Evolutionary conservation across 1,140 invertebrate genomes (phyloP).

Genomic region (Ceratina australensis): DNA sequence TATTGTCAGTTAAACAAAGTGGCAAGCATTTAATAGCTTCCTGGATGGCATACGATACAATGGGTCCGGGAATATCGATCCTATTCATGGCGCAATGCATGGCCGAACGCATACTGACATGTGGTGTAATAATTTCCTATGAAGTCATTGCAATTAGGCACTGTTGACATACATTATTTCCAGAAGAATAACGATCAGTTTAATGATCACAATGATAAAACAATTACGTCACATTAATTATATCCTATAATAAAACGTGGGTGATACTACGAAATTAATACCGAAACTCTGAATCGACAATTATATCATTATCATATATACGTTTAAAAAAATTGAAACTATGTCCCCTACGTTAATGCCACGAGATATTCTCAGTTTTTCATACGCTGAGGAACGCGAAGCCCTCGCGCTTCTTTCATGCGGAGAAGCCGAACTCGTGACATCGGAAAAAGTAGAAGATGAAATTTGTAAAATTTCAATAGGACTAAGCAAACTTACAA

Average conservation of each 20-base stretch:
- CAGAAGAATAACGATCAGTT: background rate
- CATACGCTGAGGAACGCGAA: too few relatives aligned
- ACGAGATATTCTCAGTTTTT: background rate
- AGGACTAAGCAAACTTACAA: background rate
- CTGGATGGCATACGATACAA: background rate
- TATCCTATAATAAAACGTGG: too few relatives aligned
- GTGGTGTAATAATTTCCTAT: background rate
- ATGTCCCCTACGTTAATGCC: background rate
- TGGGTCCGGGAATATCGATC: background rate
- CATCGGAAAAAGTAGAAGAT: background rate
- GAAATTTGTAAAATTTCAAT: slow-evolving; percentile 13
- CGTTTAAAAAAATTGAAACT: too few relatives aligned
- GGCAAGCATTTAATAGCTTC: background rate
- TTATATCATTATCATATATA: too few relatives aligned
- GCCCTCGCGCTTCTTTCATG: too few relatives aligned
- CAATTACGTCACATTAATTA: too few relatives aligned
- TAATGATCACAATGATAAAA: too few relatives aligned
- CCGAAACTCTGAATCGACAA: too few relatives aligned
- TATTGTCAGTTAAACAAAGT: background rate
- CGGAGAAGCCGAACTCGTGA: background rate
- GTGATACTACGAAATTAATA: too few relatives aligned
- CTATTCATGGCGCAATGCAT: background rate
- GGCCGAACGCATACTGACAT: background rate
- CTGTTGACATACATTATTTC: background rate
- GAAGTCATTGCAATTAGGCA: background rate